phyloP scores from a whole-genome alignment of 2,113 vertebrate species.

The Gila orcuttii region DNA sequence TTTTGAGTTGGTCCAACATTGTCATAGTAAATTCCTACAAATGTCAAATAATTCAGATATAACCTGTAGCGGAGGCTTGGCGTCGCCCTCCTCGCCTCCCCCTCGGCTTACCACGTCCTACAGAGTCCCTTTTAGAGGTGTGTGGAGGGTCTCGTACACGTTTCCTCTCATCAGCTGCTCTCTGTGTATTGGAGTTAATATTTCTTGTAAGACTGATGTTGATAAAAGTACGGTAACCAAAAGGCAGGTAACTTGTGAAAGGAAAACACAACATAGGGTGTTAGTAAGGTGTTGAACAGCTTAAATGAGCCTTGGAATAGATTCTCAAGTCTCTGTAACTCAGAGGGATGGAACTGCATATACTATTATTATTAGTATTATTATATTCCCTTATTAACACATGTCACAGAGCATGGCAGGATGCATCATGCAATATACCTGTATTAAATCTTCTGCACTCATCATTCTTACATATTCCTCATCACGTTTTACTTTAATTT shows the following conservation, averaged over 20 bases:
- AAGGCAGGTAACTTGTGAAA: neutral
- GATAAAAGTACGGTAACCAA: neutral
- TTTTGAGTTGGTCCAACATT: neutral
- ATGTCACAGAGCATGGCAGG: neutral
- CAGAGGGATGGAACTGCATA: too few species aligned
- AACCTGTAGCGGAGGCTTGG: neutral
- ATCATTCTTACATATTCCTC: neutral
- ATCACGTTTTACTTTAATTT: neutral
- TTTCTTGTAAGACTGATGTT: too few species aligned
- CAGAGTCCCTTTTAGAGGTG: neutral
- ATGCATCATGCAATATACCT: neutral
- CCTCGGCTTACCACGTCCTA: neutral
- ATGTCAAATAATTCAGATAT: constrained; percentile 4
- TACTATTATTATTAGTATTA: too few species aligned
- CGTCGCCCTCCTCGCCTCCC: neutral
- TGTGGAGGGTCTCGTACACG: neutral
- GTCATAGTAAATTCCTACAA: neutral
- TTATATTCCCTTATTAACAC: neutral
- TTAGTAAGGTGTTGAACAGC: neutral
- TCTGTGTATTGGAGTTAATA: neutral
- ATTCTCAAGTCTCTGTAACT: neutral
- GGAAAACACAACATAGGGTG: neutral
- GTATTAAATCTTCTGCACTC: neutral
- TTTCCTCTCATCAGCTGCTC: neutral
- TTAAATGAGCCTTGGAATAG: neutral